Evolutionary conservation across 2,888 invertebrate species (phyloP).

Genomic region (Esperia sulphurella): DNA sequence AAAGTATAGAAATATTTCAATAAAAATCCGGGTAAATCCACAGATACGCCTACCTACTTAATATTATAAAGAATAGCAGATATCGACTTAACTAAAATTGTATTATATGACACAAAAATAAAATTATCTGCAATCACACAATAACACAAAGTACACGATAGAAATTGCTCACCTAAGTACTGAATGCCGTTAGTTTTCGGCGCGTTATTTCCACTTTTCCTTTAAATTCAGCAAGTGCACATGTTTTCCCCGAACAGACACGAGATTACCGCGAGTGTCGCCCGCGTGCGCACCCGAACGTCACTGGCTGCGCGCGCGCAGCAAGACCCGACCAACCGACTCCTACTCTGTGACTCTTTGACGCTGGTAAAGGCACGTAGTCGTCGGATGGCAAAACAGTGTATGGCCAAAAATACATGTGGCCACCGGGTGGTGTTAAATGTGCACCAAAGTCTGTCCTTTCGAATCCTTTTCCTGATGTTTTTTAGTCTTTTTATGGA

Average conservation of each 20-base stretch:
- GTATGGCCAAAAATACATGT: no score
- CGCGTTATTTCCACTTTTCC: background rate
- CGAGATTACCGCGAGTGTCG: constrained; percentile 42
- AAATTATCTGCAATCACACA: background rate
- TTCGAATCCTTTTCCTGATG: no score
- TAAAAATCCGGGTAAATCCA: no score
- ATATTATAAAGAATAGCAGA: background rate
- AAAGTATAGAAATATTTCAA: no score
- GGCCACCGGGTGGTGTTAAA: no score
- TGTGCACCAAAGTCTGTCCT: no score
- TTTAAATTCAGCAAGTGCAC: constrained; percentile 23
- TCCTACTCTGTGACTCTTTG: background rate
- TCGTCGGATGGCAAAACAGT: no score
- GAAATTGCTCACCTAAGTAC: background rate
- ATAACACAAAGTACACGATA: background rate
- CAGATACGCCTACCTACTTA: background rate
- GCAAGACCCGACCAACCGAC: constrained; percentile 3
- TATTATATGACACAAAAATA: no score
- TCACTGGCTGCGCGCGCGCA: constrained; percentile 41
- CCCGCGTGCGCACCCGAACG: constrained; percentile 38
- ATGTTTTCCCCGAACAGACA: constrained; percentile 33
- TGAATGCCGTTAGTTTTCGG: constrained; percentile 1
- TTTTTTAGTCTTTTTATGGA: no score
- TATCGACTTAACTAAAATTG: background rate
- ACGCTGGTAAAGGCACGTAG: no score